Conservation (phyloP, 2,797 vertebrate genomes). For the Aotus griseimembra region DNA sequence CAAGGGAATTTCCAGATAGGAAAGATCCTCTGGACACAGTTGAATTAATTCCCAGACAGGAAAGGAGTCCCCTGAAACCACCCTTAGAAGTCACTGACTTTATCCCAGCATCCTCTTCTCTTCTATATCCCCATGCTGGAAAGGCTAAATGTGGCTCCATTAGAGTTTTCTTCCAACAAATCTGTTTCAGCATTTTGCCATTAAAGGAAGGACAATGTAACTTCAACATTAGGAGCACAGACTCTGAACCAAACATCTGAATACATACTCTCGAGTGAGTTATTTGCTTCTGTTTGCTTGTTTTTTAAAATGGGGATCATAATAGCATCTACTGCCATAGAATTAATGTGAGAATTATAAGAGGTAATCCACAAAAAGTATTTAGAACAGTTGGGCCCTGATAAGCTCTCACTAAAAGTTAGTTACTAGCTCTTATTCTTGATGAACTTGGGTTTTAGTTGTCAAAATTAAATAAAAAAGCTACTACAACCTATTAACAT, state of each 20-base stretch:
- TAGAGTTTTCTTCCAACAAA: background rate
- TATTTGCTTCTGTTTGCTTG: background rate
- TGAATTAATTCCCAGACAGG: background rate
- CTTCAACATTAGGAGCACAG: background rate
- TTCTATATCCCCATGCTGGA: background rate
- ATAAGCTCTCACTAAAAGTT: background rate
- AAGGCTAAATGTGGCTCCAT: background rate
- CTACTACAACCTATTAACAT: background rate
- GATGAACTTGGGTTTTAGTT: background rate
- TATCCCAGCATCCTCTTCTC: background rate
- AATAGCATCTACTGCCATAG: background rate
- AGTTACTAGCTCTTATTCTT: background rate
- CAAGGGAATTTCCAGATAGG: background rate
- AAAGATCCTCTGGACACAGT: background rate
- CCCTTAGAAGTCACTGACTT: background rate
- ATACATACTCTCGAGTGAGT: background rate
- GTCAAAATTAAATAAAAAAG: slow-evolving; percentile 25
- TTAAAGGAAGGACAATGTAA: background rate
- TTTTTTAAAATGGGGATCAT: background rate
- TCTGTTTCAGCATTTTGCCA: background rate
- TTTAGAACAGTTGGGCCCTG: background rate
- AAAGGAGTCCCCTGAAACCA: background rate
- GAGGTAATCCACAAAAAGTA: background rate
- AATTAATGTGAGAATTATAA: background rate
- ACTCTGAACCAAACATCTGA: background rate